Evolutionary conservation across 2,797 vertebrate species (phyloP), one percentile per base, ranked within the genome.

Genomic region (Sebastiscus albofasciatus): DNA sequence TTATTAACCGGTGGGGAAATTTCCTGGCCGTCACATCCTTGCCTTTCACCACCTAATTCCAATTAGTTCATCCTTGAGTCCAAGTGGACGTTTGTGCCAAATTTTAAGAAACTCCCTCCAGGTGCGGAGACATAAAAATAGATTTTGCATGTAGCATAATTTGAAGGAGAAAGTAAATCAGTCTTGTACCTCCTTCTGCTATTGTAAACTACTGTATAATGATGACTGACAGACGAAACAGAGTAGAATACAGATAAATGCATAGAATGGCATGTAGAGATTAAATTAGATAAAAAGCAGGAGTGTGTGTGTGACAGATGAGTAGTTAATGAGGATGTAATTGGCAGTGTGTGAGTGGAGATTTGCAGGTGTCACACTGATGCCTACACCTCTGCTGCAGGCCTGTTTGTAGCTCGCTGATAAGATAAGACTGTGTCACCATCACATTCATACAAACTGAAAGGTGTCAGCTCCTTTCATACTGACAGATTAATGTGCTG

Each of bases 381-480:
- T 66, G 78, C 5, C 67, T 76, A 79, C 83, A 59, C 80, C 74
- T 76, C 59, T 24, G 80, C 77, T 67, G 73, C 73, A 29, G 82
- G 70, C 77, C 84, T 73, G 81, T 85, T 78, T 60, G 80, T 61
- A 26, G 67, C 67, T 3, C 22, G 2, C 76, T 69, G 91, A 91
- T 92, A 85, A 90, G 86, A 93, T 89, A 85, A 68, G 73, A 84
- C 87, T 10, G 20, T 1, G 74, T 81, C 81, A 58, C 67, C n/a
- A 46, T 77, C 76, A 71, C 82, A 33, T 55, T 61, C 77, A 85
- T 82, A 83, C 74, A 42, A 34, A 85, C 60, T 8, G 54, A 72
- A 74, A 85, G 88, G 85, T 83, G 88, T 85, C 86, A 72, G 67
- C 76, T 85, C 76, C 84, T 78, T 84, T 81, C 59, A 82, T 71